These are phyloP conservation scores for Hassar affinis DNA, from an alignment of 2,113 vertebrate species.

Conservation along the genomic window DNA sequence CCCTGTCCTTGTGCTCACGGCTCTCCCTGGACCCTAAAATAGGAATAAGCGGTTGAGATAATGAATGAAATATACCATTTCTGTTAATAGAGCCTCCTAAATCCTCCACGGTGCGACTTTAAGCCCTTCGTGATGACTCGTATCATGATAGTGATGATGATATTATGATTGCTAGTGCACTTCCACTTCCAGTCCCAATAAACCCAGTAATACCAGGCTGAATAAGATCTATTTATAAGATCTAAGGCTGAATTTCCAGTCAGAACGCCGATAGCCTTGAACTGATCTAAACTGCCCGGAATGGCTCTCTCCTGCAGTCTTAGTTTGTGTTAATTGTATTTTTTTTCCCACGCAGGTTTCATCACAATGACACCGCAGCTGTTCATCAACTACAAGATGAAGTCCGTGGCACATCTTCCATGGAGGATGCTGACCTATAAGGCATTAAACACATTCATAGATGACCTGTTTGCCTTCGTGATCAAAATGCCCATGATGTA, in stretches of 20 bases:
- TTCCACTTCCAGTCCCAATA: neutral
- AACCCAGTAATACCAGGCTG: neutral
- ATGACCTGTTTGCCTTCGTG: constrained; percentile 94
- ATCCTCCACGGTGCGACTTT: neutral
- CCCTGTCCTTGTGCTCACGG: no score
- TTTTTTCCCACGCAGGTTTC: constrained; percentile 72
- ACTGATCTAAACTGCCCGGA: neutral
- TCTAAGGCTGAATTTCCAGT: neutral
- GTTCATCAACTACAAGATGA: constrained; percentile 97
- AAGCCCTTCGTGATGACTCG: neutral
- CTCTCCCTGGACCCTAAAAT: no score
- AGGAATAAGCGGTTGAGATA: no score
- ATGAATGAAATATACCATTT: no score
- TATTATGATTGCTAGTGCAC: neutral
- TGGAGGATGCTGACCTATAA: constrained; percentile 98
- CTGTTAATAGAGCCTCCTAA: no score
- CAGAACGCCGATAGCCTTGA: neutral
- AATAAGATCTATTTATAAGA: neutral
- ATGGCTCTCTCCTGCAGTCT: neutral
- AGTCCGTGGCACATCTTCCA: constrained; percentile 92
- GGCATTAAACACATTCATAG: constrained; percentile 94
- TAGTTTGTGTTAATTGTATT: neutral
- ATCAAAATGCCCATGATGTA: constrained; percentile 99
- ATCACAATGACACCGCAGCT: constrained; percentile 95
- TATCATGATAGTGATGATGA: neutral